Evolutionary conservation across 2,797 vertebrate species (phyloP).

Genomic region (Sparus aurata): DNA sequence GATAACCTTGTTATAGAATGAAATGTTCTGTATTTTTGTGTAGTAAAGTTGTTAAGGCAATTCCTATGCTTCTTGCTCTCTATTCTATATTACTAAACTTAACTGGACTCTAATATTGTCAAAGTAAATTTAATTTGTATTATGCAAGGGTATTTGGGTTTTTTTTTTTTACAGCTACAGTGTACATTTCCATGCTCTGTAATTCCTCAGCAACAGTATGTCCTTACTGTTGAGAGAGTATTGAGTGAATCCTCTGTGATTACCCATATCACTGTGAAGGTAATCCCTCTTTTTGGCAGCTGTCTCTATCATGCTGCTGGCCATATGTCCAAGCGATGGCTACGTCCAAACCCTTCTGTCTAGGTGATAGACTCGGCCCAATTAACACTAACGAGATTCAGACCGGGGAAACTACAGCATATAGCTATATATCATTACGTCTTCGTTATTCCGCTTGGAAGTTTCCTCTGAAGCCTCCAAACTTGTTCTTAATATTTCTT

Average conservation of each 20-base stretch:
- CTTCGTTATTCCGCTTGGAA: constrained; percentile 16
- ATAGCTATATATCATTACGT: constrained; percentile 23
- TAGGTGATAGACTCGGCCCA: constrained; percentile 78
- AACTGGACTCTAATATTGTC: background rate
- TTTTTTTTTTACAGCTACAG: background rate
- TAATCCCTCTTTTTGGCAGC: constrained; percentile 80
- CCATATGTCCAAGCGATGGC: constrained; percentile 76
- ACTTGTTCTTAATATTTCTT: background rate
- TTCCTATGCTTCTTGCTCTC: background rate
- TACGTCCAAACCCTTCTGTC: constrained; percentile 74
- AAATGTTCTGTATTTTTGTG: background rate
- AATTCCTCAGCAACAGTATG: constrained; percentile 29
- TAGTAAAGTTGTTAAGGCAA: background rate
- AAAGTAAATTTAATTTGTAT: background rate
- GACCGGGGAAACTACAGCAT: constrained; percentile 27
- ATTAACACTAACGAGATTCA: constrained; percentile 75
- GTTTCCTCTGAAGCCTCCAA: background rate
- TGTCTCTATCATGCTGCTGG: constrained; percentile 57
- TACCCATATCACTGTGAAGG: constrained; percentile 65
- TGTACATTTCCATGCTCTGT: constrained; percentile 21
- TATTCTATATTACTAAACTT: background rate
- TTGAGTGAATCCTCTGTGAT: constrained; percentile 63
- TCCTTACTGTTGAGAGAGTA: constrained; percentile 14
- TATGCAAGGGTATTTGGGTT: too few species aligned
- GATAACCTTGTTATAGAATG: background rate